Evolutionary conservation across 1,140 invertebrate species (phyloP), one percentile per base, ranked within the genome.

Genomic region (Dolichoris vasculosae): DNA sequence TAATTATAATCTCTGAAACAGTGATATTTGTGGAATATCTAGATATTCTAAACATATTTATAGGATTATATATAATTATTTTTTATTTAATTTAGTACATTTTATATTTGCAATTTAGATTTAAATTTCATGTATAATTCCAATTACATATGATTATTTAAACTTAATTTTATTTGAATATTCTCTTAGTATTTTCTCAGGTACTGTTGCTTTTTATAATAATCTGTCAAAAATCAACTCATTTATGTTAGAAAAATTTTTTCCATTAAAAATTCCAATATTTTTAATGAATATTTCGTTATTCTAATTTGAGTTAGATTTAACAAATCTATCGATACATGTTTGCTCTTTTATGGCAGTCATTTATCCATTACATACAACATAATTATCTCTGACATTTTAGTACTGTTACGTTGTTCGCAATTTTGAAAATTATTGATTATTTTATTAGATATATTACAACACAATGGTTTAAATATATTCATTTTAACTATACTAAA

Each of bases 151-250:
- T 48, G 35, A 82, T 51, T 84, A 77, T 48, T 20, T 79, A 13
- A 69, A 84, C 32, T 69, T 40, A 26, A 83, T 40, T 43, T 46
- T 59, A 8, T 40, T 30, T 67, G 23, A 86, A 73, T 63, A 75
- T 67, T 67, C 43, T 64, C 55, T 85, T 71, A 80, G 63, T 84
- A 84, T 79, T 84, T 84, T 51, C 20, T 80, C 59, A 81, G 82
- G 81, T 84, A 85, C 83, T 82, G 73, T 87, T 82, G 30, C 40
- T 79, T 84, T 87, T 59, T 78, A 40, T 46, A 23, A 84, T 8
- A 59, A 69, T 11, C 51, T 79, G 48, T n/a, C n/a, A 32, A 86
- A 46, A 38, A 46, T 78, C 82, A 79, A 71, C 30, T 81, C 46
- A 38, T 43, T 86, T 55, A 82, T 64, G 38, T 82, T 48, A 67